Evolutionary conservation across 2,113 vertebrate genomes (phyloP).

Genomic region (Mellivora capensis): DNA sequence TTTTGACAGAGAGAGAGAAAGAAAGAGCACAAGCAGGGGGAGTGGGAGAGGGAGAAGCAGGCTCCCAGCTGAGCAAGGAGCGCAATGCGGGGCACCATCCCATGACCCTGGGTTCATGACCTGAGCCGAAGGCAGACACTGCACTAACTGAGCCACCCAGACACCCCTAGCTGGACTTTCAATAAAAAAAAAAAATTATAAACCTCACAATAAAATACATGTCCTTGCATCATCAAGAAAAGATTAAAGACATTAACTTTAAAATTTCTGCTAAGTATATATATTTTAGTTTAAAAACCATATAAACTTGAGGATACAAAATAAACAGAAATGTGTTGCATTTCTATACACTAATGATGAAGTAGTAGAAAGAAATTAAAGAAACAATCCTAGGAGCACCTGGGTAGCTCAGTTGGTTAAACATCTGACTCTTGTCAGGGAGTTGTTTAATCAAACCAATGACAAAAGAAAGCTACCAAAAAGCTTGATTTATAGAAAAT

Average conservation of each 20-base stretch:
- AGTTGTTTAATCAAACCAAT: neutral
- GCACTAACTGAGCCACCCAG: no score
- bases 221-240: neutral
- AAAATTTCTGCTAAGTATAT: neutral
- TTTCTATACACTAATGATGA: neutral
- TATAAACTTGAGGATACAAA: neutral
- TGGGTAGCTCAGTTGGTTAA: neutral
- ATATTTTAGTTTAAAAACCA: neutral
- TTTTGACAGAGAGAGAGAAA: no score
- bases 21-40: no score
- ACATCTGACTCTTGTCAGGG: no score
- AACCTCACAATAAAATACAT: neutral
- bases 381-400: neutral
- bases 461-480: neutral
- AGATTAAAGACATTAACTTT: neutral
- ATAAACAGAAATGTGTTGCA: neutral
- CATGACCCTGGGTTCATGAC: no score
- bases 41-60: no score
- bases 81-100: no score
- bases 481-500: neutral
- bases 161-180: neutral
- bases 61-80: no score
- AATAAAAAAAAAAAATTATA: neutral
- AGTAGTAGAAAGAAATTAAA: neutral
- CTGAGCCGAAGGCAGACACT: no score